A percentile compares a stretch with the other conserved stretches of the same genome.
Evolutionary conservation across 2,797 vertebrate genomes (phyloP).

Genomic region (Trichosurus vulpecula): DNA sequence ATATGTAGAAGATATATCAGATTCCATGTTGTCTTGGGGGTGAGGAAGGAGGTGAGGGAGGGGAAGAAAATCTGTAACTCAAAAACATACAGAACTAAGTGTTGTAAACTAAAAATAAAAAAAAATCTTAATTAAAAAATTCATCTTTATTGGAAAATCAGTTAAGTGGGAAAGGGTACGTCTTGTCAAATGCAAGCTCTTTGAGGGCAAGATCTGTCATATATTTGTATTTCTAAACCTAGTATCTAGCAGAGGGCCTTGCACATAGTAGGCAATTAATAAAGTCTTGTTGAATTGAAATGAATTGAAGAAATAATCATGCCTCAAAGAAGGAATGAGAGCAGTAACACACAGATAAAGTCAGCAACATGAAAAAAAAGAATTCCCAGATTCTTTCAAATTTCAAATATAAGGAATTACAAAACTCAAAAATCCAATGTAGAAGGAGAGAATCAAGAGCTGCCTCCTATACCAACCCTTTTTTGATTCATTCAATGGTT

Average conservation of each 20-base stretch:
- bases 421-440: too few relatives aligned
- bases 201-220: constrained; percentile 8
- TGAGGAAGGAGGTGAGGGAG: too few relatives aligned
- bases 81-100: too few relatives aligned
- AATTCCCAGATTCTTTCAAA: neutral
- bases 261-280: neutral
- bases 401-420: neutral
- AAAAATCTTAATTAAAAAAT: too few relatives aligned
- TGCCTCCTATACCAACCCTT: neutral
- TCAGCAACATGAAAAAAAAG: constrained; percentile 8
- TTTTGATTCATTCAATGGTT: neutral
- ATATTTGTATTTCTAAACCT: neutral
- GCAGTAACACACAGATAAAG: neutral
- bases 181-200: neutral
- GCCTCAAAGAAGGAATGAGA: neutral
- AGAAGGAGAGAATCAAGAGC: neutral
- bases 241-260: neutral
- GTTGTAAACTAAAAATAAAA: too few relatives aligned
- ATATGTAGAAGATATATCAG: too few relatives aligned
- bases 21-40: too few relatives aligned
- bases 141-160: constrained; percentile 20
- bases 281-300: neutral
- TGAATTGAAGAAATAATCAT: neutral
- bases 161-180: neutral
- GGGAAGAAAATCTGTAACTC: too few relatives aligned